Percentiles rank a stretch among this genome's conserved stretches.
Conservation (phyloP, 2,888 invertebrate genomes). For the Amphipyra tragopoginis region DNA sequence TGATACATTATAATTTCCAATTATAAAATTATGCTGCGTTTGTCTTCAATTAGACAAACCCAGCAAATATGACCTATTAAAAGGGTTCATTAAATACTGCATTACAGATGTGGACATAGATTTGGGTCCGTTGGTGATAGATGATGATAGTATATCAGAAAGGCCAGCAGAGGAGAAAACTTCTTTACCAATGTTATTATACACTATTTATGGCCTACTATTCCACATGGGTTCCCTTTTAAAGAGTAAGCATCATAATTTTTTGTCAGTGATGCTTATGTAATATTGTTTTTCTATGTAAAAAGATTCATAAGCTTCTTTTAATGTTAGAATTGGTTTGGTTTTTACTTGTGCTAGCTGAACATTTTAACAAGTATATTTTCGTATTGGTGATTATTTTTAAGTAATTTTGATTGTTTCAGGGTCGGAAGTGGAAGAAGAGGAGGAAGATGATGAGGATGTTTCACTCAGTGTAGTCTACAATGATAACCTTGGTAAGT, state of each 20-base stretch:
- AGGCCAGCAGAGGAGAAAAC: conserved; percentile 73
- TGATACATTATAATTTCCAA: background rate
- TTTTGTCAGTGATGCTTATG: conserved; percentile 64
- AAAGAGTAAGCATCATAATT: conserved; percentile 86
- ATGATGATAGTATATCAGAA: conserved; percentile 74
- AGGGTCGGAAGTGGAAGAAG: conserved; percentile 91
- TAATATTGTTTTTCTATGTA: conserved; percentile 34
- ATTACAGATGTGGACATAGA: conserved; percentile 87
- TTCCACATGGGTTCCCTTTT: conserved; percentile 87
- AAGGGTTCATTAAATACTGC: conserved; percentile 52
- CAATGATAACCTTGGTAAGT: conserved; percentile 91
- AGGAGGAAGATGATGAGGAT: conserved; percentile 91
- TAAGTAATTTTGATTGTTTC: conserved; percentile 52
- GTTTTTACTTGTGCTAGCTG: conserved; percentile 28
- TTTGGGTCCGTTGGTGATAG: conserved; percentile 81
- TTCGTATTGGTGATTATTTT: conserved; percentile 3
- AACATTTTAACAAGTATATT: conserved; percentile 8
- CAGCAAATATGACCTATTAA: conserved; percentile 1
- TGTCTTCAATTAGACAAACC: conserved; percentile 15
- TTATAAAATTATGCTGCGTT: conserved; percentile 9
- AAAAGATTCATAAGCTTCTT: conserved; percentile 20
- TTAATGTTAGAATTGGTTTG: conserved; percentile 21
- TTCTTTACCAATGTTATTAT: conserved; percentile 84
- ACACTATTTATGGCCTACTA: conserved; percentile 86
- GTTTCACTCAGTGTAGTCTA: conserved; percentile 93